Percentiles rank a stretch among this genome's conserved stretches.
Conservation (phyloP, 2,113 vertebrate species). For the Aleadryas rufinucha region DNA sequence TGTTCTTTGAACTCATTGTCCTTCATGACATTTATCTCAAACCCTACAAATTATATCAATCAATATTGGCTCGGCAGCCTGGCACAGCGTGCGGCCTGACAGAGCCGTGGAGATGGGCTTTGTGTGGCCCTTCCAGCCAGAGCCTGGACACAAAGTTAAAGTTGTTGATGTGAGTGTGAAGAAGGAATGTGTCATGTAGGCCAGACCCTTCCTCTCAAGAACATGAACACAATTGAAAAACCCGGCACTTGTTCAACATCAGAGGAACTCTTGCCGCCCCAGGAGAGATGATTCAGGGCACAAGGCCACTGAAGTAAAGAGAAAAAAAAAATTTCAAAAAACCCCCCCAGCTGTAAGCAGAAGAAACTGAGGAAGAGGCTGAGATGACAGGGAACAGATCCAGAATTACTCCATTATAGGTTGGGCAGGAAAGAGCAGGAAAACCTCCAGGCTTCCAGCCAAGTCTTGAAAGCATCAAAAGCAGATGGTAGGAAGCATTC, state of each 20-base stretch:
- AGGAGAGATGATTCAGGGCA: slow-evolving; percentile 71
- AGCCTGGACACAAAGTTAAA: slow-evolving; percentile 58
- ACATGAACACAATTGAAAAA: slow-evolving; percentile 67
- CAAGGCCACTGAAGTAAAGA: slow-evolving; percentile 75
- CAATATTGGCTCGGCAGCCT: background rate
- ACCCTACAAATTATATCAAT: slow-evolving; percentile 15
- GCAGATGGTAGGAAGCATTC: slow-evolving; percentile 81
- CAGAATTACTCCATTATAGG: slow-evolving; percentile 70
- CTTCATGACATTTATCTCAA: slow-evolving; percentile 73
- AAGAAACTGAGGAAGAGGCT: slow-evolving; percentile 70
- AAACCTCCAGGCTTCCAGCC: slow-evolving; percentile 79
- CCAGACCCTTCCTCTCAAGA: slow-evolving; percentile 81
- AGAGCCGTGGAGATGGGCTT: background rate
- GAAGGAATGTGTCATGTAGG: slow-evolving; percentile 78
- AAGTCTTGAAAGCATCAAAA: slow-evolving; percentile 79
- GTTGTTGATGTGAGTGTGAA: slow-evolving; percentile 84
- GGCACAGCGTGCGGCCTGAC: background rate
- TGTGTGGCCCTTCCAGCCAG: background rate
- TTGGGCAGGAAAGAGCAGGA: slow-evolving; percentile 79
- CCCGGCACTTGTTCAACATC: slow-evolving; percentile 66
- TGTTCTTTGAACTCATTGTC: slow-evolving; percentile 74
- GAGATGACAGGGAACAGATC: slow-evolving; percentile 75
- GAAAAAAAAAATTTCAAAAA: slow-evolving; percentile 1
- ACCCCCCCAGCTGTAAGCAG: slow-evolving; percentile 61
- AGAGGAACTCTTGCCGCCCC: slow-evolving; percentile 73